A percentile compares a stretch with the other conserved stretches of the same genome.
Conservation (phyloP, 2,113 vertebrate species). For the Chinchilla lanigera region DNA sequence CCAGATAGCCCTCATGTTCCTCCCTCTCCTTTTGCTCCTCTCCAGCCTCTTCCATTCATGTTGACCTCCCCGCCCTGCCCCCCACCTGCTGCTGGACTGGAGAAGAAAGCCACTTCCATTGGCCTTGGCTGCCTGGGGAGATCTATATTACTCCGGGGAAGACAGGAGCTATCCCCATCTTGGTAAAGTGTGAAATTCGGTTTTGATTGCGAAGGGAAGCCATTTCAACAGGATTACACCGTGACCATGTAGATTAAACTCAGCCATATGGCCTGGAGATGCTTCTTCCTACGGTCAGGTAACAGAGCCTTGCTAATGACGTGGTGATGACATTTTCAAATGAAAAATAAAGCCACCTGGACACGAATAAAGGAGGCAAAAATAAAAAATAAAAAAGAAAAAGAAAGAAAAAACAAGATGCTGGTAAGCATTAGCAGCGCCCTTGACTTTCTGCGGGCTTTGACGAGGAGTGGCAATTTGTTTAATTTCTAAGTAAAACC, state of each 20-base stretch:
- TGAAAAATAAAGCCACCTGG: conserved; percentile 84
- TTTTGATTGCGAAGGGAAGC: conserved; percentile 88
- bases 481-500: conserved; percentile 80
- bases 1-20: neutral
- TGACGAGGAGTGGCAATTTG: conserved; percentile 74
- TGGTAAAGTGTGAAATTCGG: conserved; percentile 89
- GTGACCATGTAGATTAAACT: conserved; percentile 86
- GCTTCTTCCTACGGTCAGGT: conserved; percentile 85
- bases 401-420: conserved; percentile 76
- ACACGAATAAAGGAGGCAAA: conserved; percentile 79
- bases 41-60: conserved; percentile 55
- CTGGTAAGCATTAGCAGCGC: conserved; percentile 55
- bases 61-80: conserved; percentile 64
- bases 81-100: conserved; percentile 69
- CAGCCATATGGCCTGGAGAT: conserved; percentile 85
- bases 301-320: conserved; percentile 86
- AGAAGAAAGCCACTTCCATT: conserved; percentile 82
- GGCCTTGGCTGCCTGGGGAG: conserved; percentile 77
- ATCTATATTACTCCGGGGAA: conserved; percentile 82
- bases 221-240: conserved; percentile 86
- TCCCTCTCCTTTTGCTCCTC: neutral
- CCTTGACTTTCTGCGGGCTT: conserved; percentile 67
- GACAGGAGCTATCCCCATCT: conserved; percentile 83
- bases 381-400: too few species aligned
- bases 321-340: conserved; percentile 84